Base-by-base conservation (phyloP, 2,113 vertebrate genomes). In the Ctenomys sociabilis region DNA sequence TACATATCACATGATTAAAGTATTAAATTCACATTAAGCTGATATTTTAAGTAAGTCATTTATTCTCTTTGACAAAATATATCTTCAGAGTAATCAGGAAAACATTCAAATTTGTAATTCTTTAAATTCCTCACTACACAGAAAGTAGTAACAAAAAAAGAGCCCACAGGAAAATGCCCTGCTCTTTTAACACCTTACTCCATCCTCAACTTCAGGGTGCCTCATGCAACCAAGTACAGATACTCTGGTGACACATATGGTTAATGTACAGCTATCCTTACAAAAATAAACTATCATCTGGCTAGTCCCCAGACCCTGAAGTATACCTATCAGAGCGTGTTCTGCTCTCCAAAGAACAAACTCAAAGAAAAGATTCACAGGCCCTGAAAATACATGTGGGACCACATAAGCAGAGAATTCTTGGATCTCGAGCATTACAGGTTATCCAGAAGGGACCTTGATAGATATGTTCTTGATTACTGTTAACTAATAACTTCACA, bases 21-120 rank as follows among this genome's bases (percentile, higher is more conserved):
- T 19, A 35, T 61, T 87, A 63, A 95, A 90, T 84, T 70, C 64
- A 54, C 68, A 82, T 77, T 94, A 94, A 88, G 26, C 35, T 85
- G 92, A 68, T 43, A 37, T 49, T 78, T 68, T 75, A 94, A 93
- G 72, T 81, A 81, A 88, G 81, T 75, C 37, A 93, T 83, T 93
- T 82, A 22, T 22, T 89, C 24, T 68, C 40, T 37, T 52, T 82
- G 37, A 96, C 64, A 94, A 72, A 93, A 95, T 43, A 70, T 16
- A 91, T 40, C 3, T 93, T 82, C 54, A 83, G 0, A 73, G 19
- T 68, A n/a, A 88, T 35, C 32, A 95, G 37, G n/a, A 95, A 85
- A 57, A 21, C n/a, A 85, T 45, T 93, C 66, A 78, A 88, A 95
- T 92, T 81, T 92, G 86, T 35, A 97, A 95, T 93, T 93, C 80